Percentiles rank a stretch among this genome's conserved stretches.
Conservation (phyloP, 2,797 vertebrate species). For the Phylloscopus collybita region DNA sequence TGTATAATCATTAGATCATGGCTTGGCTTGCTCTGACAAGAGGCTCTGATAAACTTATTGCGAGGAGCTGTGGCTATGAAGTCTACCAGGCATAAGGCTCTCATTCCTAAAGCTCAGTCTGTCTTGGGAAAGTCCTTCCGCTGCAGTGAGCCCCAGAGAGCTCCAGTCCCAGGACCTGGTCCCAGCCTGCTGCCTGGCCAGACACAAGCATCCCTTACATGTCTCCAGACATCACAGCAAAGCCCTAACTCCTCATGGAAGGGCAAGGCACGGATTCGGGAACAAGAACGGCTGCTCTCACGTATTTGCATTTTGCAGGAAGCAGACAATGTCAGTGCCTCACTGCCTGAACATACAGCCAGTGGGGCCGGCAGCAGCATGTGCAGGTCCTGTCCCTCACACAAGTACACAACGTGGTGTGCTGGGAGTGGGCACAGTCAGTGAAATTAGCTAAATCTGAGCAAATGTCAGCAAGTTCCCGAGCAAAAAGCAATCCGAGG, state of each 20-base stretch:
- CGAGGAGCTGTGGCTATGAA: not conserved
- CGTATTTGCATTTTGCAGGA: not conserved
- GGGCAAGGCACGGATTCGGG: not conserved
- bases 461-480: not conserved
- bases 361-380: rapidly evolving
- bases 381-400: not conserved
- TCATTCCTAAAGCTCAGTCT: not conserved
- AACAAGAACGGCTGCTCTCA: not conserved
- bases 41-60: constrained; percentile 16
- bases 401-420: not conserved
- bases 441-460: not conserved
- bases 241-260: not conserved
- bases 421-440: not conserved
- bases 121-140: not conserved
- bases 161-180: not conserved
- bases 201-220: not conserved
- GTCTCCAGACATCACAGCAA: not conserved
- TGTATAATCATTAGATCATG: rapidly evolving
- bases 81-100: not conserved
- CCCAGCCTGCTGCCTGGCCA: rapidly evolving
- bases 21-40: constrained; percentile 26
- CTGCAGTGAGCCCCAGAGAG: not conserved
- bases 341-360: not conserved
- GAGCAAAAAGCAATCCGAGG: not conserved
- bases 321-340: not conserved